Percentiles rank a stretch among this genome's conserved stretches.
These are phyloP conservation scores for Agriopis leucophaearia DNA, from an alignment of 2,888 invertebrate species.

Conservation along the genomic window DNA sequence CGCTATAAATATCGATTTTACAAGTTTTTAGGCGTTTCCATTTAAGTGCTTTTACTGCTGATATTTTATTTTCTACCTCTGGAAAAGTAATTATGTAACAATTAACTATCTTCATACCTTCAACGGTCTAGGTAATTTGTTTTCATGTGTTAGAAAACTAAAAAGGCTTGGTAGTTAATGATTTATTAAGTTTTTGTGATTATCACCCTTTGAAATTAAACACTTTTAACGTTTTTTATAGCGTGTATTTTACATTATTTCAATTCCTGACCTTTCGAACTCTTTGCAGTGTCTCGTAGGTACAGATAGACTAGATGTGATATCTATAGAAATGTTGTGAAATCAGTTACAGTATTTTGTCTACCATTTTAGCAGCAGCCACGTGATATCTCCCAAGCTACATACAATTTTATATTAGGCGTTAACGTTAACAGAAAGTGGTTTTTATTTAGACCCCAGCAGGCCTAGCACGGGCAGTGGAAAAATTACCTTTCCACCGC, in stretches of 20 bases:
- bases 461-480: too few relatives aligned
- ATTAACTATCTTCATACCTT: neutral
- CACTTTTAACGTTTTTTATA: too few relatives aligned
- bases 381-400: too few relatives aligned
- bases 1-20: constrained; percentile 5
- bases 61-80: constrained; percentile 1
- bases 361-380: too few relatives aligned
- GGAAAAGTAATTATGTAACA: neutral
- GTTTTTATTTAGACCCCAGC: too few relatives aligned
- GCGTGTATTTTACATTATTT: too few relatives aligned
- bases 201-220: too few relatives aligned
- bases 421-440: too few relatives aligned
- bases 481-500: too few relatives aligned
- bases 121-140: neutral
- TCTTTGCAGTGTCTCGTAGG: neutral
- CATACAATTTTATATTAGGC: too few relatives aligned
- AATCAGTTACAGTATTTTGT: too few relatives aligned
- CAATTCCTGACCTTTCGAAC: neutral
- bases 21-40: constrained; percentile 5
- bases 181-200: too few relatives aligned
- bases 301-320: neutral
- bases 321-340: neutral
- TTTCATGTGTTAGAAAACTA: neutral
- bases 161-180: neutral
- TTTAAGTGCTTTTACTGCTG: neutral